A percentile compares a stretch with the other conserved stretches of the same genome.
These are phyloP conservation scores for Gari tellinella DNA, from an alignment of 2,888 invertebrate genomes.

Conservation along the genomic window DNA sequence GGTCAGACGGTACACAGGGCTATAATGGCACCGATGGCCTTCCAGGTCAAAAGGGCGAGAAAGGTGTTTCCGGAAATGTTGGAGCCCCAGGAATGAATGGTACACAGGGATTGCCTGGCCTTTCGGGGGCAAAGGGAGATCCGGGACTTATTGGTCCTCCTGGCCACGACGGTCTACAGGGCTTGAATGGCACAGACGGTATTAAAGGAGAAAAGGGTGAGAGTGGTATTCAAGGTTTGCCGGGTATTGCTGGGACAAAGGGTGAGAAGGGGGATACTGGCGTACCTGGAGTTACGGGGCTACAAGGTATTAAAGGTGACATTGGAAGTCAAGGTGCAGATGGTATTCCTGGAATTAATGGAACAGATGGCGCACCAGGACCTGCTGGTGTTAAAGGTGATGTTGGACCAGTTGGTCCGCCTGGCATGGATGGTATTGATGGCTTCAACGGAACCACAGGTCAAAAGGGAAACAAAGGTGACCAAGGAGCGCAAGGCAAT, in stretches of 20 bases:
- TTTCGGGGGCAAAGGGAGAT: conserved; percentile 27
- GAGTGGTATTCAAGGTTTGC: conserved; percentile 24
- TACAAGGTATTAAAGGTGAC: conserved; percentile 13
- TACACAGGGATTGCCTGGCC: conserved; percentile 26
- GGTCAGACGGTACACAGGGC: conserved; percentile 38
- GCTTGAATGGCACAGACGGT: conserved; percentile 31
- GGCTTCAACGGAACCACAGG: conserved; percentile 39
- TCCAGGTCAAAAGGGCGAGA: conserved; percentile 39
- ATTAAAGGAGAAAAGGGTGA: conserved; percentile 33
- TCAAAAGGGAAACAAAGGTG: conserved; percentile 29
- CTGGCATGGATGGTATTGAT: conserved; percentile 34
- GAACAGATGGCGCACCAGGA: conserved; percentile 31
- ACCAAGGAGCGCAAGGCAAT: conserved; percentile 27
- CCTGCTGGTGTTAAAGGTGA: conserved; percentile 19
- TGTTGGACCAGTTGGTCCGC: conserved; percentile 24
- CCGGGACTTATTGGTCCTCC: conserved; percentile 28
- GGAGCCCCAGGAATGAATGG: conserved; percentile 33
- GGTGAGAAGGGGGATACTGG: conserved; percentile 29
- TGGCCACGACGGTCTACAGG: conserved; percentile 21
- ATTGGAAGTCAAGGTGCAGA: conserved; percentile 17
- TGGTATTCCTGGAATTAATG: conserved; percentile 25
- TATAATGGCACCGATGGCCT: conserved; percentile 35
- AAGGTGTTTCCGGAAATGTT: conserved; percentile 22
- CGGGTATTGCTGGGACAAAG: conserved; percentile 25
- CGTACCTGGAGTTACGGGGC: conserved; percentile 12